Conservation (phyloP, 2,888 invertebrate species). For the Macrophya alboannulata region DNA sequence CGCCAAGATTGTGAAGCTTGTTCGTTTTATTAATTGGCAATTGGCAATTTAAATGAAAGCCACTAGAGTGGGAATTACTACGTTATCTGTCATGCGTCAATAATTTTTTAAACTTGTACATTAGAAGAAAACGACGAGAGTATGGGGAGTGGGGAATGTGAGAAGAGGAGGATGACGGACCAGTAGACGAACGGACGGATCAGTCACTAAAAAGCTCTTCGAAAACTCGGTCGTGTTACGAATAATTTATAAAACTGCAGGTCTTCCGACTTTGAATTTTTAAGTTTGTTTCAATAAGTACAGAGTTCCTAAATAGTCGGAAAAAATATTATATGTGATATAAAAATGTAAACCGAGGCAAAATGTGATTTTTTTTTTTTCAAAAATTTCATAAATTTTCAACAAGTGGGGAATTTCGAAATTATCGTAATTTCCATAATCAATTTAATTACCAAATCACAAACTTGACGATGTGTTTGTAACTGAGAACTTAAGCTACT, state of each 20-base stretch:
- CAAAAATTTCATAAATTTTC: background rate
- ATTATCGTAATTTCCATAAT: background rate
- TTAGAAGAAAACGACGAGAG: constrained; percentile 12
- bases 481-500: no score
- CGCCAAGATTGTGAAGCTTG: background rate
- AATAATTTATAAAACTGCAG: constrained; percentile 13
- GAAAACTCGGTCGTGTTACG: constrained; percentile 32
- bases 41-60: background rate
- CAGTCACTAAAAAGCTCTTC: constrained; percentile 55
- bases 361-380: background rate
- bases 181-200: constrained; percentile 35
- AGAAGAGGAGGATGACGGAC: constrained; percentile 29
- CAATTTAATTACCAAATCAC: background rate
- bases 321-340: background rate
- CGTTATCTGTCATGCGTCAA: constrained; percentile 50
- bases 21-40: constrained; percentile 32
- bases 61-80: background rate
- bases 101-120: constrained; percentile 34
- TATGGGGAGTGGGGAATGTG: constrained; percentile 28
- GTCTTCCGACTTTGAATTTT: background rate
- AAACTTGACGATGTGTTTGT: background rate
- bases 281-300: background rate
- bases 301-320: background rate
- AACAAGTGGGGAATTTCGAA: background rate
- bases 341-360: background rate